Evolutionary conservation across 2,888 invertebrate genomes (phyloP).

Genomic region (Trypoxylon attenuatum): DNA sequence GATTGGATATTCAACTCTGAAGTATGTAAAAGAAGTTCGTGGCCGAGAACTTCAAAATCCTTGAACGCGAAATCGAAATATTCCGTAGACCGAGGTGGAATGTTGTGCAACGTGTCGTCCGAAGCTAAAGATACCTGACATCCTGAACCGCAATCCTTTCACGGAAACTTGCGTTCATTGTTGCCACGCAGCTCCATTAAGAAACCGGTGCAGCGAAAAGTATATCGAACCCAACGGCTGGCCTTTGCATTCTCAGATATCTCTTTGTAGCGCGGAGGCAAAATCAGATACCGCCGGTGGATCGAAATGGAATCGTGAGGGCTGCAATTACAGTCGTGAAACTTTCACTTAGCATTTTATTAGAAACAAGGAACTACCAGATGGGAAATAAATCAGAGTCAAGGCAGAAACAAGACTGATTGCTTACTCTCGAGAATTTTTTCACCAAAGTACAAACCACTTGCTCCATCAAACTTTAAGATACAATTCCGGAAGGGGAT

Average conservation of each 20-base stretch:
- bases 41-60: slow-evolving; percentile 24
- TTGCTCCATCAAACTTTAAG: no score
- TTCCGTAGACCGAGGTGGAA: slow-evolving; percentile 20
- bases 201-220: no score
- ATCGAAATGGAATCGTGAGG: slow-evolving; percentile 8
- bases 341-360: slow-evolving; percentile 40
- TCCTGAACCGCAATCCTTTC: slow-evolving; percentile 30
- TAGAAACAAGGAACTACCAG: slow-evolving; percentile 5
- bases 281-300: slow-evolving; percentile 4
- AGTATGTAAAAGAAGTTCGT: slow-evolving; percentile 27
- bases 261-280: no score
- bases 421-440: no score
- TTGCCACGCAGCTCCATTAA: slow-evolving; percentile 10
- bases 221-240: no score
- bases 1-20: slow-evolving; percentile 57
- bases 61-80: slow-evolving; percentile 42
- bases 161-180: slow-evolving; percentile 20
- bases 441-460: no score
- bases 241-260: no score
- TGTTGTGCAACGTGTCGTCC: slow-evolving; percentile 34
- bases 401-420: slow-evolving; percentile 23
- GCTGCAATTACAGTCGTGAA: slow-evolving; percentile 23
- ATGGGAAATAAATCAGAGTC: slow-evolving; percentile 22
- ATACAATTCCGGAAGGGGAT: no score
- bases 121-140: slow-evolving; percentile 31